These are phyloP conservation scores for Leptopterna dolabrata DNA, from an alignment of 2,888 invertebrate genomes.

Conservation along the genomic window DNA sequence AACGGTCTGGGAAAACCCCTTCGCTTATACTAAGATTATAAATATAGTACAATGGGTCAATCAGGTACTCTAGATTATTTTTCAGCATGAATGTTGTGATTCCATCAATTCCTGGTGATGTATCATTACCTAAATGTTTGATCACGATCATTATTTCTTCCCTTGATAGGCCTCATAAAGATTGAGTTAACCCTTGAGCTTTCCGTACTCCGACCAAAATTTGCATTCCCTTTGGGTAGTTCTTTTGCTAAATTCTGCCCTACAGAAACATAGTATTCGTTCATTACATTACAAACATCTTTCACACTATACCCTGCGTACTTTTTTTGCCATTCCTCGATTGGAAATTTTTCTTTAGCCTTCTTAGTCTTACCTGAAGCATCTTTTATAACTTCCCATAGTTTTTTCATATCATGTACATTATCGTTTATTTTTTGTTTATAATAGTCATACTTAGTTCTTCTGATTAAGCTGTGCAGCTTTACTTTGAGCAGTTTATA, in stretches of 20 bases:
- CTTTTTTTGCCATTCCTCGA: not conserved
- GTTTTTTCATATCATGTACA: not conserved
- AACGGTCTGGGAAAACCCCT: not conserved
- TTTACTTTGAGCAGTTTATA: not conserved
- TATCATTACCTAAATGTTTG: not conserved
- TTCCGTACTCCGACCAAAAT: not conserved
- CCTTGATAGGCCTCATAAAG: not conserved
- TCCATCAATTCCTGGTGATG: not conserved
- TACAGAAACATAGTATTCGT: not conserved
- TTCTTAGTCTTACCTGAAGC: not conserved
- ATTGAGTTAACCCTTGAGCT: not conserved
- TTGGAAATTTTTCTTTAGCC: not conserved
- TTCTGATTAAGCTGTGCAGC: not conserved
- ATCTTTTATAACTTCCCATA: slow-evolving; percentile 2
- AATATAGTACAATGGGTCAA: slow-evolving; percentile 59
- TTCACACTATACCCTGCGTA: not conserved
- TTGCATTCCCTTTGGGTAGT: not conserved
- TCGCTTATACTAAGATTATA: slow-evolving; percentile 14
- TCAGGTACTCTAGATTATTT: not conserved
- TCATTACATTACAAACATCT: not conserved
- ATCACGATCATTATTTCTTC: not conserved
- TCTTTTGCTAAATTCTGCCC: not conserved
- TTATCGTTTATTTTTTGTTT: too few species aligned
- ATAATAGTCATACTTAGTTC: not conserved
- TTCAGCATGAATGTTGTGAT: not conserved